Evolutionary conservation across 2,113 vertebrate genomes (phyloP).

Genomic region (Coracopsis vasa): DNA sequence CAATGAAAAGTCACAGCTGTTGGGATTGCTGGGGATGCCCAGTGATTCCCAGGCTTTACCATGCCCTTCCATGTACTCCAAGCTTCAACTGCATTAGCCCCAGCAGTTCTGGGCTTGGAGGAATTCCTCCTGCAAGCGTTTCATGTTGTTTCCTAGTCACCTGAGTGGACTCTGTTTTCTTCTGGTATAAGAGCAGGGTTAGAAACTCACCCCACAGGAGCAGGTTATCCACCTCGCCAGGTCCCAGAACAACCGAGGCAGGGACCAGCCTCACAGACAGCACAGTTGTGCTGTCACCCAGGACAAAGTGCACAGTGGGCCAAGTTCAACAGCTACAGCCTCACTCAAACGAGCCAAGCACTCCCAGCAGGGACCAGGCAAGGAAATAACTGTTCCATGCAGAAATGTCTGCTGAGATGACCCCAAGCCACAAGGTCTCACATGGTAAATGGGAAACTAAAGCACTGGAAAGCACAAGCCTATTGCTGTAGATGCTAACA

Average conservation of each 20-base stretch:
- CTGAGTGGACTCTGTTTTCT: background rate
- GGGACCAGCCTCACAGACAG: background rate
- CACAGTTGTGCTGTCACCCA: background rate
- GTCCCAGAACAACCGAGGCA: background rate
- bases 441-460: background rate
- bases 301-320: fast-evolving
- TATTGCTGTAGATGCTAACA: background rate
- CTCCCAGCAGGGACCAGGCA: background rate
- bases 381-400: background rate
- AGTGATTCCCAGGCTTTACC: background rate
- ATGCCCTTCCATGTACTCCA: fast-evolving
- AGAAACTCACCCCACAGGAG: background rate
- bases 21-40: background rate
- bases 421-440: background rate
- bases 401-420: background rate
- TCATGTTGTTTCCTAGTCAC: background rate
- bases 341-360: background rate
- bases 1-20: background rate
- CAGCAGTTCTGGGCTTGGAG: background rate
- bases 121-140: background rate
- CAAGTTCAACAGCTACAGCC: background rate
- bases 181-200: background rate
- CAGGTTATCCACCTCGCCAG: background rate
- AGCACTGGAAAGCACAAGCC: background rate
- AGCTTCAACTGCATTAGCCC: background rate